Base-by-base conservation (phyloP, 2,888 invertebrate genomes). In the Tupiocoris notatus region DNA sequence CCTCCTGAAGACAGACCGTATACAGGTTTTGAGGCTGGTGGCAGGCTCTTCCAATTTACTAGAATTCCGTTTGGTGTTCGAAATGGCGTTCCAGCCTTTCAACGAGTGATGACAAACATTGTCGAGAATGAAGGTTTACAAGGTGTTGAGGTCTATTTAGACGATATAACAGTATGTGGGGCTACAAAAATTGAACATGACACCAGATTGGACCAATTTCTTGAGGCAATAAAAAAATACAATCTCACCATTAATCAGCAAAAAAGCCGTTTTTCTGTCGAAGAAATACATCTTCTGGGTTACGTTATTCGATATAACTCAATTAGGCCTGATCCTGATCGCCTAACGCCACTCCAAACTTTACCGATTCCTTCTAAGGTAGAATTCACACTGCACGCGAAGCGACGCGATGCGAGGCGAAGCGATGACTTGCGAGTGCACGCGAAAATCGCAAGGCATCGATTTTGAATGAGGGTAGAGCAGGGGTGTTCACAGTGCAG, bases 321-420 rank as follows among this genome's bases (percentile, higher is more conserved):
- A 22, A 61, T 71, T n/a, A 17, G 24, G 16, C 71, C 71, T 2
- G 71, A 71, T 18, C 71, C 59, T 20, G 59, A 59, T 16, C 17
- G 71, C 3, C 65, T 65, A 1, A 12, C 12, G 2, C 59, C 71
- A 12, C 23, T 71, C n/a, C n/a, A n/a, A n/a, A n/a, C 59, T 3
- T 21, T 24, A 17, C 62, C 73, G 3, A 62, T n/a, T n/a, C n/a
- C n/a, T n/a, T n/a, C n/a, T n/a, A n/a, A n/a, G n/a, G n/a, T n/a
- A n/a, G n/a, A n/a, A n/a, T n/a, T n/a, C n/a, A n/a, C n/a, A n/a
- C n/a, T n/a, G n/a, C n/a, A n/a, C n/a, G n/a, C n/a, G n/a, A n/a
- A n/a, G n/a, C n/a, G n/a, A n/a, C n/a, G n/a, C n/a, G n/a, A n/a
- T n/a, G n/a, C n/a, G n/a, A n/a, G n/a, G n/a, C n/a, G n/a, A n/a